Base-by-base conservation (phyloP, 2,797 vertebrate genomes). In the Adelosebastes latens region DNA sequence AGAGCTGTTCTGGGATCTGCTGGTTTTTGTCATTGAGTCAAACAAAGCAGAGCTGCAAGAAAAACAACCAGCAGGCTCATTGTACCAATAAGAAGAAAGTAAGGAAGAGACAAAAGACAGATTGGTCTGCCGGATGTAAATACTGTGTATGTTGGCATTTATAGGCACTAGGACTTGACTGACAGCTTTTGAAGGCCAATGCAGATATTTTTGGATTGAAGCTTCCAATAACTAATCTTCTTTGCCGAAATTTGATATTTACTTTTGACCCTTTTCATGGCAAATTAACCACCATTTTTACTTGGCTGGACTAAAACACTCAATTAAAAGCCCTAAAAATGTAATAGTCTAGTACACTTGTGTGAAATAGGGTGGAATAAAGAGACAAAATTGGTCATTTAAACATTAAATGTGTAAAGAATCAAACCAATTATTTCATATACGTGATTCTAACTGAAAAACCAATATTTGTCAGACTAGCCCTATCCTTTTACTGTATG, bases 131-230 rank as follows among this genome's bases (percentile, higher is more conserved):
- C 55, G 31, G 31, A 64, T 73, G 46, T 59, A 42, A 52, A 53
- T 32, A 42, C 64, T 49, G 25, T 79, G 39, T 75, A 74, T 81
- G 75, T 65, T 84, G 63, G 80, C 79, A 77, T 88, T 82, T 84
- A 79, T 91, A 92, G 93, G 92, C 88, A 91, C 89, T 87, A 42
- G 67, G 86, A 89, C 89, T 88, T 74, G 80, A 93, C 80, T 81
- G 85, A 87, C 79, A 77, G 58, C 32, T 77, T 90, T 74, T 82
- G 22, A 88, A 89, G 75, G 83, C 83, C 85, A 87, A 78, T 84
- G 39, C 29, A 77, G 52, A 79, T 61, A 55, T 78, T 70, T 81
- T 80, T 73, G 60, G 70, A 72, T 24, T 61, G 22, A 83, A 68
- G 66, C 46, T 69, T 76, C n/a, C 22, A 60, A 81, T 77, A 70